Conservation (phyloP, 2,888 invertebrate genomes). For the Sphinx pinastri region DNA sequence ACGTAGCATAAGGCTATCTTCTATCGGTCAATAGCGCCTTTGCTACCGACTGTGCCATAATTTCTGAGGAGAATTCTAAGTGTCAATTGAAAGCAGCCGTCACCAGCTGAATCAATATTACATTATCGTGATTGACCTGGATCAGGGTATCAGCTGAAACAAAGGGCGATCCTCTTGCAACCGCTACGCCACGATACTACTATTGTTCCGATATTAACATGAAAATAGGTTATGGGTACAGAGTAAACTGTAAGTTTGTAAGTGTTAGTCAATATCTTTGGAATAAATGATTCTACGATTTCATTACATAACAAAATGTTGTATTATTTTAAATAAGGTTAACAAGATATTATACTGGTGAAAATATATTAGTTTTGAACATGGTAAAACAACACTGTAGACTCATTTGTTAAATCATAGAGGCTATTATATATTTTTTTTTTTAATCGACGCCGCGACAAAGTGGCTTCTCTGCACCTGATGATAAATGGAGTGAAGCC, state of each 20-base stretch:
- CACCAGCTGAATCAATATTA: conserved; percentile 31
- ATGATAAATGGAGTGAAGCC: too few species aligned
- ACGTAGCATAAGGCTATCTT: neutral
- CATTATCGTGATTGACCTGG: conserved; percentile 38
- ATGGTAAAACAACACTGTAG: too few species aligned
- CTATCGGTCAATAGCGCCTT: conserved; percentile 11
- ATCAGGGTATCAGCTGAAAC: conserved; percentile 31
- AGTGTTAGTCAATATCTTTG: neutral
- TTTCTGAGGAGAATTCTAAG: neutral
- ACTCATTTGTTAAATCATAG: too few species aligned
- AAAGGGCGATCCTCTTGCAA: conserved; percentile 43
- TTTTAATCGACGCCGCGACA: too few species aligned
- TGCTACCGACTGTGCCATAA: neutral
- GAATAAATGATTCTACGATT: neutral
- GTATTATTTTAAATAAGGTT: too few species aligned
- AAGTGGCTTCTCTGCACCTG: too few species aligned
- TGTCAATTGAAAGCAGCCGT: conserved; percentile 25
- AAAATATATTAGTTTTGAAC: too few species aligned
- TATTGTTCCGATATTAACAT: conserved; percentile 52
- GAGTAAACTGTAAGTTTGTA: neutral
- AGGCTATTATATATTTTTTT: too few species aligned
- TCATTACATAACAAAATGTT: too few species aligned
- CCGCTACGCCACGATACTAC: conserved; percentile 37
- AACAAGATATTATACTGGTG: too few species aligned
- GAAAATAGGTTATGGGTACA: conserved; percentile 15